Percentiles rank a stretch among this genome's conserved stretches.
Evolutionary conservation across 1,140 invertebrate species (phyloP).

Genomic region (Matsumurasca onukii): DNA sequence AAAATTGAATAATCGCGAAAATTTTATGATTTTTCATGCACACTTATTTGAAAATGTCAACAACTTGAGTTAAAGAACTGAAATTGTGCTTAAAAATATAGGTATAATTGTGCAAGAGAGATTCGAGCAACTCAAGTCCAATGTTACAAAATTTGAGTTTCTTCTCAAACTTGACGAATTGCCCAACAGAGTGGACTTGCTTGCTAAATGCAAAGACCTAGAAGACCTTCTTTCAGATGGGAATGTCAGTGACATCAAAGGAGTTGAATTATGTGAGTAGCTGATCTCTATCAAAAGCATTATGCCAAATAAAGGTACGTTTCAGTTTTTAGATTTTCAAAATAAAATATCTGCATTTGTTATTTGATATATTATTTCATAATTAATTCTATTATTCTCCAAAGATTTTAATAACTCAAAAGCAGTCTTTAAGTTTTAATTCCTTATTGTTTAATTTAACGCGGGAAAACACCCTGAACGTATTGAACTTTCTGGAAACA

Average conservation of each 20-base stretch:
- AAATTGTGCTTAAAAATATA: no score
- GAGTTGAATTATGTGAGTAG: constrained; percentile 10
- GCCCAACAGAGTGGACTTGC: constrained; percentile 16
- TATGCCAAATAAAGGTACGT: constrained; percentile 12
- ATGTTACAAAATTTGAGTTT: constrained; percentile 5
- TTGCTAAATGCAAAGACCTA: constrained; percentile 15
- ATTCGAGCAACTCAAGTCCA: neutral
- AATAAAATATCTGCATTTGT: neutral
- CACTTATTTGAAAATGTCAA: no score
- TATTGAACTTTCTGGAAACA: constrained; percentile 3
- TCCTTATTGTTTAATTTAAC: neutral
- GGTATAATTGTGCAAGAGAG: neutral
- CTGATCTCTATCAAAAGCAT: constrained; percentile 17
- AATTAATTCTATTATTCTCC: neutral
- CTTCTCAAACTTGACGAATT: constrained; percentile 9
- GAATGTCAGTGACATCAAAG: constrained; percentile 5
- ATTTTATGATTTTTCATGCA: no score
- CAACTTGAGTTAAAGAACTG: no score
- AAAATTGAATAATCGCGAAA: no score
- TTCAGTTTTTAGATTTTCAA: constrained; percentile 5
- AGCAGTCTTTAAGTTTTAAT: neutral
- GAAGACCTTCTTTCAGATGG: constrained; percentile 21
- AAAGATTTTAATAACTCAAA: neutral
- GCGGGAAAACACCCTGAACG: neutral
- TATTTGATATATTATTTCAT: neutral